phyloP scores from a whole-genome alignment of 1,140 invertebrate genomes.

The Drosophila sulfurigaster region DNA sequence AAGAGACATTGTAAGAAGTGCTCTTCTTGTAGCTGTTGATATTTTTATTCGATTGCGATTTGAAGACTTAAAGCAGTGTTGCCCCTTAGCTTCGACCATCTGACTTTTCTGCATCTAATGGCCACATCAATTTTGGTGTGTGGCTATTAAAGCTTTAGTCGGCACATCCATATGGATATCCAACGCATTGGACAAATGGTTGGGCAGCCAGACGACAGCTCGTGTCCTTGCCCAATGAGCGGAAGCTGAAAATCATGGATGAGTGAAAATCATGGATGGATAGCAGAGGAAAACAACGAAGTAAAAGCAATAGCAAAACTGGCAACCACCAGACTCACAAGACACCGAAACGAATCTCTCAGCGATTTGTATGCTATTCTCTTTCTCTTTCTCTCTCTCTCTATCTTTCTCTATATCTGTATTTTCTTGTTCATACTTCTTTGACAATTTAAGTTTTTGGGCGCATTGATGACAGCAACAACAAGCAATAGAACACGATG shows the following conservation, averaged over 20 bases:
- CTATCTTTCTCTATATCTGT: neutral
- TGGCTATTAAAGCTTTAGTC: conserved; percentile 56
- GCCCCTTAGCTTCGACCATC: conserved; percentile 7
- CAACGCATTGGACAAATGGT: conserved; percentile 16
- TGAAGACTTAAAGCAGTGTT: conserved; percentile 30
- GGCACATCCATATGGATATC: conserved; percentile 26
- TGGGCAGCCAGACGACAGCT: conserved; percentile 28
- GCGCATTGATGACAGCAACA: neutral
- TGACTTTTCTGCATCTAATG: conserved; percentile 69
- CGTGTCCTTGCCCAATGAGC: conserved; percentile 56
- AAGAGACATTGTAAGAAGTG: neutral
- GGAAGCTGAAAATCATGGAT: conserved; percentile 54
- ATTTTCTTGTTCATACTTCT: conserved; percentile 1
- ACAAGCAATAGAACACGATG: conserved; percentile 12
- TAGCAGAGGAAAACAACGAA: conserved; percentile 8
- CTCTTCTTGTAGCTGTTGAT: conserved; percentile 18
- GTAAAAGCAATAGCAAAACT: conserved; percentile 12
- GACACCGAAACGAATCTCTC: conserved; percentile 33
- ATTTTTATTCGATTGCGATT: neutral
- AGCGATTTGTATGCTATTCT: conserved; percentile 31
- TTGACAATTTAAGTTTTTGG: conserved; percentile 18
- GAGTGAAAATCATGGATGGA: conserved; percentile 49
- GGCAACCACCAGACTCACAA: conserved; percentile 46
- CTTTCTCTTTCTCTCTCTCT: neutral
- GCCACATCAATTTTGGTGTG: conserved; percentile 60